Conservation (phyloP, 2,797 vertebrate species). For the Semaprochilodus insignis region DNA sequence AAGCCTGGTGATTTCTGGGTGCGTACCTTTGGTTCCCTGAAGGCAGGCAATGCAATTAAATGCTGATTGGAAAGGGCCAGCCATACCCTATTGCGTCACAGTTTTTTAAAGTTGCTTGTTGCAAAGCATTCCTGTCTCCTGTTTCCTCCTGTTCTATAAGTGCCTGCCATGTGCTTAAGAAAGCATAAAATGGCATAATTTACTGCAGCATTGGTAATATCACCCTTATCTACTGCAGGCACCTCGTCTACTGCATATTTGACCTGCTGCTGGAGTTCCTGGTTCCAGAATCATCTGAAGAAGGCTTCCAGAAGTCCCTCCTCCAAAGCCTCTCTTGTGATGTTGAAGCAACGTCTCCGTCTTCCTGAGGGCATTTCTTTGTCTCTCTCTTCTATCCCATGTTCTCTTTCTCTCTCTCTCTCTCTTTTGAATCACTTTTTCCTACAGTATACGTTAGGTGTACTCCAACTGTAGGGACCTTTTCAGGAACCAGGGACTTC, state of each 20-base stretch:
- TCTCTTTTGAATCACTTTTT: neutral
- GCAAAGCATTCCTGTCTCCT: too few relatives aligned
- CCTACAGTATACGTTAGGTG: neutral
- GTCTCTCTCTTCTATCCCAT: neutral
- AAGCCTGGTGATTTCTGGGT: too few relatives aligned
- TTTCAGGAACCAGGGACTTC: neutral
- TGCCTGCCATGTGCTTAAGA: neutral
- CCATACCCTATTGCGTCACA: too few relatives aligned
- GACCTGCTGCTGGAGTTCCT: slow-evolving; percentile 91
- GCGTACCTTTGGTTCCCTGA: too few relatives aligned
- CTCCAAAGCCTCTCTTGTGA: slow-evolving; percentile 72
- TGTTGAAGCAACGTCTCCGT: slow-evolving; percentile 60
- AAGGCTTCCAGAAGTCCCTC: slow-evolving; percentile 75
- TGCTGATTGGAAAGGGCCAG: too few relatives aligned
- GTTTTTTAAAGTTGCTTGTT: too few relatives aligned
- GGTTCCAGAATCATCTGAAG: slow-evolving; percentile 78
- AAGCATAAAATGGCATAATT: neutral
- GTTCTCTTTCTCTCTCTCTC: neutral
- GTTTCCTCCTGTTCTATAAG: neutral
- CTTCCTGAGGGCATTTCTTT: slow-evolving; percentile 49
- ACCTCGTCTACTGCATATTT: slow-evolving; percentile 89
- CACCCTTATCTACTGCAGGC: slow-evolving; percentile 46
- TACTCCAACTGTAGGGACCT: neutral
- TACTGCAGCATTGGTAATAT: neutral
- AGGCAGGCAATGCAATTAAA: too few relatives aligned